phyloP scores from a whole-genome alignment of 2,888 invertebrate genomes.

The Phanerotoma sp. region DNA sequence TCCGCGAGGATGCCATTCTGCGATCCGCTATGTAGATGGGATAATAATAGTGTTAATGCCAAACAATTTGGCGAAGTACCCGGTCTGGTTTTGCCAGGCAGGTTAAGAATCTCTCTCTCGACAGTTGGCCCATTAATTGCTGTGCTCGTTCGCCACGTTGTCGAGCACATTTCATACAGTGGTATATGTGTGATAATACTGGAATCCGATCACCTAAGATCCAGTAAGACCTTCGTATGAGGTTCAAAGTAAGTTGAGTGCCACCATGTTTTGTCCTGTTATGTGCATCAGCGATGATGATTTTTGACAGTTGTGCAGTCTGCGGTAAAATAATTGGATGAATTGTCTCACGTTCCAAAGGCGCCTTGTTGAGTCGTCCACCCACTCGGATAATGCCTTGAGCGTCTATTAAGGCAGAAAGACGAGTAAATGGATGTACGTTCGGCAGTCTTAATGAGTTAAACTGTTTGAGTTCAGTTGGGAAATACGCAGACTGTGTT shows the following conservation, averaged over 20 bases:
- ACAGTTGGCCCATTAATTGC: slow-evolving; percentile 36
- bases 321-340: slow-evolving; percentile 28
- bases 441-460: background rate
- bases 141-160: slow-evolving; percentile 20
- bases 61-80: no score
- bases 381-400: slow-evolving; percentile 26
- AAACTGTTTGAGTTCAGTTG: background rate
- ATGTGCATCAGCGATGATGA: slow-evolving; percentile 29
- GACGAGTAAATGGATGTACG: slow-evolving; percentile 8
- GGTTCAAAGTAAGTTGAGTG: slow-evolving; percentile 24
- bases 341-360: slow-evolving; percentile 9
- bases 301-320: slow-evolving; percentile 9
- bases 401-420: slow-evolving; percentile 26
- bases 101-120: slow-evolving; percentile 24
- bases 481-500: slow-evolving; percentile 15
- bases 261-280: slow-evolving; percentile 27
- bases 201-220: slow-evolving; percentile 26
- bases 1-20: no score
- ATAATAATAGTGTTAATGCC: no score
- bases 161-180: slow-evolving; percentile 31
- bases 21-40: no score
- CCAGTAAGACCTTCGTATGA: slow-evolving; percentile 29
- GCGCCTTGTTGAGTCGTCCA: slow-evolving; percentile 22
- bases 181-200: no score
- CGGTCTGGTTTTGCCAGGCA: no score